phyloP scores from a whole-genome alignment of 1,140 invertebrate species.

The Lineus longissimus region DNA sequence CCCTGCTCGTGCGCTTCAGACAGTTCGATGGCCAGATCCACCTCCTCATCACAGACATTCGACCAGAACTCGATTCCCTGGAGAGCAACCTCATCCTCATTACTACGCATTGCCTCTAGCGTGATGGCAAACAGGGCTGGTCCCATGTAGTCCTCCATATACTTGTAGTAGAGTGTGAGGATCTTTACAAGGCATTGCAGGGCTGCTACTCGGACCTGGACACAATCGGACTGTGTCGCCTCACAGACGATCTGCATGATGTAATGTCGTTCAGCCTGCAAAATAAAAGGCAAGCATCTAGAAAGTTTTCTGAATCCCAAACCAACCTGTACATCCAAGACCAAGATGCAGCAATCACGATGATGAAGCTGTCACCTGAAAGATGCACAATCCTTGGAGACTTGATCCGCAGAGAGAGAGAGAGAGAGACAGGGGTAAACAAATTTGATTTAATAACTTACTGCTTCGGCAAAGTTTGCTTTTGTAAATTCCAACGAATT shows the following conservation, averaged over 20 bases:
- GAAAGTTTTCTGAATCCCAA: too few species aligned
- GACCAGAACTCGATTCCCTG: constrained; percentile 99
- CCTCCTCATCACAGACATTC: constrained; percentile 98
- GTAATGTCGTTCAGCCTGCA: constrained; percentile 87
- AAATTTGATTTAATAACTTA: constrained; percentile 38
- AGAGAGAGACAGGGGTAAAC: too few species aligned
- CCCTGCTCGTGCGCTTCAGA: constrained; percentile 89
- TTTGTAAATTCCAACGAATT: constrained; percentile 99
- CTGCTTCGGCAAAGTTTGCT: constrained; percentile 96
- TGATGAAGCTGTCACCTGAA: too few species aligned
- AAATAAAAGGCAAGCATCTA: constrained; percentile 24
- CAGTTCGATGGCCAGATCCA: constrained; percentile 91
- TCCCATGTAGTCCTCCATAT: constrained; percentile 99
- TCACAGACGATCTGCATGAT: constrained; percentile 99
- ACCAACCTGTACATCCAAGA: too few species aligned
- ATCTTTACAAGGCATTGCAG: constrained; percentile 99
- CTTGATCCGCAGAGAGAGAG: too few species aligned
- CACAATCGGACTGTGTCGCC: constrained; percentile 61
- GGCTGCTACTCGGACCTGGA: constrained; percentile 75
- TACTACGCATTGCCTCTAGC: constrained; percentile 96
- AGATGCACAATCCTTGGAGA: too few species aligned
- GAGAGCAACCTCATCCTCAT: constrained; percentile 89
- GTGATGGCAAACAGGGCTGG: constrained; percentile 97
- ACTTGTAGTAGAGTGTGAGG: constrained; percentile 96
- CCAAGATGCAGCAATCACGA: too few species aligned